phyloP scores from a whole-genome alignment of 1,140 invertebrate genomes.

The Oscheius sp. region DNA sequence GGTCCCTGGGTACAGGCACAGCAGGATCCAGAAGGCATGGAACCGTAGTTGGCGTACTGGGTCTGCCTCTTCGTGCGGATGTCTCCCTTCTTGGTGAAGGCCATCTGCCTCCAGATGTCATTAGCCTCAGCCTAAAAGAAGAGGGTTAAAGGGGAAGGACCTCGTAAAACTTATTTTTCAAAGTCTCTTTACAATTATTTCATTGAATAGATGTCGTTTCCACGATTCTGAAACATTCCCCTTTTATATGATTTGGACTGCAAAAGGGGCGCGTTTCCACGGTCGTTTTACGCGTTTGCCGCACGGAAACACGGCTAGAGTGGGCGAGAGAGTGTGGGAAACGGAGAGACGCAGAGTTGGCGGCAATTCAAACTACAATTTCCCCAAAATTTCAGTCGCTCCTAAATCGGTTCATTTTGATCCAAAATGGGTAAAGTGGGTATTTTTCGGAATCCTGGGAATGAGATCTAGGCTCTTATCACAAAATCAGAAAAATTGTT shows the following conservation, averaged over 20 bases:
- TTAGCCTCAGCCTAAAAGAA: slow-evolving; percentile 41
- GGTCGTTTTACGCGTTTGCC: neutral
- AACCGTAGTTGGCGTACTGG: slow-evolving; percentile 38
- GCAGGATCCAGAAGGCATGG: slow-evolving; percentile 42
- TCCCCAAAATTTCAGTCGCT: too few relatives aligned
- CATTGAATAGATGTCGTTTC: neutral
- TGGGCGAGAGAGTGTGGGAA: neutral
- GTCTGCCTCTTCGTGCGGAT: slow-evolving; percentile 26
- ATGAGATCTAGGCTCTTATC: too few relatives aligned
- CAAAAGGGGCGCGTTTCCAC: too few relatives aligned
- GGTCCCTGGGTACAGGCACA: slow-evolving; percentile 55
- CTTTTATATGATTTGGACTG: too few relatives aligned
- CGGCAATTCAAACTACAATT: too few relatives aligned
- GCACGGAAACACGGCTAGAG: neutral
- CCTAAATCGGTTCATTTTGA: too few relatives aligned
- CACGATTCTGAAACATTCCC: too few relatives aligned
- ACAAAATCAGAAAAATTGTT: too few relatives aligned
- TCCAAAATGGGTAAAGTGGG: too few relatives aligned
- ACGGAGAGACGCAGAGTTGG: neutral
- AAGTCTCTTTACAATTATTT: neutral
- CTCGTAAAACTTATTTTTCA: too few relatives aligned
- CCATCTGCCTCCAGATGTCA: slow-evolving; percentile 58
- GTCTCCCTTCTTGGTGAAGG: slow-evolving; percentile 24
- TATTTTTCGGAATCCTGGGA: too few relatives aligned
- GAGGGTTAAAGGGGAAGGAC: too few relatives aligned